Percentiles rank a stretch among this genome's conserved stretches.
Evolutionary conservation across 2,113 vertebrate genomes (phyloP).

Genomic region (Corythoichthys haematopterus): DNA sequence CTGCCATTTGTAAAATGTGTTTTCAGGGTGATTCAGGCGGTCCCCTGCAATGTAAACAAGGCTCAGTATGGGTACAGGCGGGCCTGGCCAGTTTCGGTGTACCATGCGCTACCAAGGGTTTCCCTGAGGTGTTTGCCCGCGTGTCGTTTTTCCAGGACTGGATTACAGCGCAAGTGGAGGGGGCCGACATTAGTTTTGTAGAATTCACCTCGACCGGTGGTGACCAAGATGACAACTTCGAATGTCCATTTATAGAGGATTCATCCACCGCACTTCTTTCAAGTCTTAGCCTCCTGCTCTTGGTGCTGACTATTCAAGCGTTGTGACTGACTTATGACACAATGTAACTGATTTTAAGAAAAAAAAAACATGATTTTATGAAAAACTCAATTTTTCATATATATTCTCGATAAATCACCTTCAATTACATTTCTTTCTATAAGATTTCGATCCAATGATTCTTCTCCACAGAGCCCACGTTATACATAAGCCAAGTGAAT

Average conservation of each 20-base stretch:
- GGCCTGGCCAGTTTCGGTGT: slow-evolving; percentile 82
- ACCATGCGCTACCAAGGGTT: slow-evolving; percentile 71
- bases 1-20: too few species aligned
- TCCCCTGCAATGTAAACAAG: slow-evolving; percentile 78
- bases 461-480: background rate
- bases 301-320: background rate
- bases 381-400: background rate
- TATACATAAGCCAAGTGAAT: background rate
- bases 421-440: background rate
- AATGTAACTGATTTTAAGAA: background rate
- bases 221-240: slow-evolving; percentile 31
- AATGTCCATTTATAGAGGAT: slow-evolving; percentile 11
- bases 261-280: background rate
- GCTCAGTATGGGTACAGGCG: slow-evolving; percentile 76
- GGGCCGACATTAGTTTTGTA: slow-evolving; percentile 33
- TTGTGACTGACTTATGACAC: background rate
- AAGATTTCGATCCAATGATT: background rate
- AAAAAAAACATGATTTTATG: background rate
- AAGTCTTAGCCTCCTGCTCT: background rate
- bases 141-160: slow-evolving; percentile 78
- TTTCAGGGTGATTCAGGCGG: slow-evolving; percentile 86
- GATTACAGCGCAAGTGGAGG: slow-evolving; percentile 56
- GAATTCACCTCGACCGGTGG: slow-evolving; percentile 34
- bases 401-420: background rate
- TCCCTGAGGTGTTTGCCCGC: slow-evolving; percentile 81